Conservation (phyloP, 2,888 invertebrate genomes). For the Parnassius apollo region DNA sequence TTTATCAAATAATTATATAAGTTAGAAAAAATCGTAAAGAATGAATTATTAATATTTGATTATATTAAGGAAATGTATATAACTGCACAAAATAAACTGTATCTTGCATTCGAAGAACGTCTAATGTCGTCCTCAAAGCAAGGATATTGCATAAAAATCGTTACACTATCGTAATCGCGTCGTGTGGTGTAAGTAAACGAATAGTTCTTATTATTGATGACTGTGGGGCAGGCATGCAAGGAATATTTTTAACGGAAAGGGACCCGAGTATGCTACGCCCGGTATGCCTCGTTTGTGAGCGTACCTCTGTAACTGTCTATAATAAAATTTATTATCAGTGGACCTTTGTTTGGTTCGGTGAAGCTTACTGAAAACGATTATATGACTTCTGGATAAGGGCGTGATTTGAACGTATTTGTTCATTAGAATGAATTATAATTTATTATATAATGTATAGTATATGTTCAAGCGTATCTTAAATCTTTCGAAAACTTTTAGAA, state of each 20-base stretch:
- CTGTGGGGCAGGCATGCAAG: conserved; percentile 38
- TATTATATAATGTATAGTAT: conserved; percentile 11
- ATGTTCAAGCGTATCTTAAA: conserved; percentile 12
- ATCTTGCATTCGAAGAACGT: too few relatives aligned
- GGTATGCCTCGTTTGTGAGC: conserved; percentile 20
- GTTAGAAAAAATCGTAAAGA: too few relatives aligned
- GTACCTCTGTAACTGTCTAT: conserved; percentile 25
- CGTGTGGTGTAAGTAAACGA: conserved; percentile 30
- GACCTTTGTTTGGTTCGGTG: conserved; percentile 21
- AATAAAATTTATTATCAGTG: conserved; percentile 25
- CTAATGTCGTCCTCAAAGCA: too few relatives aligned
- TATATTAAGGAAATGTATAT: too few relatives aligned
- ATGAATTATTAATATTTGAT: too few relatives aligned
- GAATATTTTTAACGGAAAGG: conserved; percentile 33
- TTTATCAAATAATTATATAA: too few relatives aligned
- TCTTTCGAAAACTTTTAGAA: conserved; percentile 6
- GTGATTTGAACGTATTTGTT: conserved; percentile 13
- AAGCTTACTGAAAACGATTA: conserved; percentile 18
- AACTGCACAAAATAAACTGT: too few relatives aligned
- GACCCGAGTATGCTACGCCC: conserved; percentile 20
- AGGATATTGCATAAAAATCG: neutral
- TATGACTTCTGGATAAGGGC: conserved; percentile 18
- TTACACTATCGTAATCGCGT: conserved; percentile 26
- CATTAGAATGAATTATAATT: conserved; percentile 22
- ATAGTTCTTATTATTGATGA: conserved; percentile 44